Conservation (phyloP, 2,113 vertebrate species). For the Nannospalax galili region DNA sequence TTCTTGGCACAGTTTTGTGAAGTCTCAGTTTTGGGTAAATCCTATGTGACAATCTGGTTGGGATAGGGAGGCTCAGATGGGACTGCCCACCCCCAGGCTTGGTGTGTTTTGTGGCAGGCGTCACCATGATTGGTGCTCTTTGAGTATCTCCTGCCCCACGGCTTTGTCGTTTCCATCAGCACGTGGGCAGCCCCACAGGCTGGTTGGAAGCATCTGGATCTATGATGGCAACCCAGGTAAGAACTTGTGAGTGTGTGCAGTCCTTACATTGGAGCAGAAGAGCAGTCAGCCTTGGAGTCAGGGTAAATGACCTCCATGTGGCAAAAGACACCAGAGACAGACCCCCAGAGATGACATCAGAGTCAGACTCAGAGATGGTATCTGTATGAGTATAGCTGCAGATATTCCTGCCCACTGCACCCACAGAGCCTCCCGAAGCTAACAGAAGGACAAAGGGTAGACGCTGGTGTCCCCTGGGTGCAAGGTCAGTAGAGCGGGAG, state of each 20-base stretch:
- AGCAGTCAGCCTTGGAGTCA: not conserved
- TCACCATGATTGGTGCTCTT: fast-evolving
- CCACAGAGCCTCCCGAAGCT: too few relatives aligned
- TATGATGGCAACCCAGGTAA: not conserved
- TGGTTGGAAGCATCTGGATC: not conserved
- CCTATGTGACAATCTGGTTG: not conserved
- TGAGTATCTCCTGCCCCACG: not conserved
- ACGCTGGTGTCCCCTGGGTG: not conserved
- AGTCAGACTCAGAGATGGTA: not conserved
- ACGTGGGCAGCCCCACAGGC: fast-evolving
- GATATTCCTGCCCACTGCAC: not conserved
- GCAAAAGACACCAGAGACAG: not conserved
- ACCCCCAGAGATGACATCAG: not conserved
- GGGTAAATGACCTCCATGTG: not conserved
- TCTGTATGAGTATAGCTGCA: not conserved
- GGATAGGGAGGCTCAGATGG: not conserved
- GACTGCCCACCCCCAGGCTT: not conserved
- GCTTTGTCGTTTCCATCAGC: not conserved
- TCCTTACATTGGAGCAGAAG: fast-evolving
- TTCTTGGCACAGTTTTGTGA: not conserved
- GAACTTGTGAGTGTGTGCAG: fast-evolving
- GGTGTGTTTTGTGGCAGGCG: not conserved
- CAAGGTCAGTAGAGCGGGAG: too few relatives aligned
- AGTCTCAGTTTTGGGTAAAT: not conserved
- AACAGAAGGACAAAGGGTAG: not conserved